Conservation (phyloP, 2,888 invertebrate species). For the Trichogramma dendrolimi region DNA sequence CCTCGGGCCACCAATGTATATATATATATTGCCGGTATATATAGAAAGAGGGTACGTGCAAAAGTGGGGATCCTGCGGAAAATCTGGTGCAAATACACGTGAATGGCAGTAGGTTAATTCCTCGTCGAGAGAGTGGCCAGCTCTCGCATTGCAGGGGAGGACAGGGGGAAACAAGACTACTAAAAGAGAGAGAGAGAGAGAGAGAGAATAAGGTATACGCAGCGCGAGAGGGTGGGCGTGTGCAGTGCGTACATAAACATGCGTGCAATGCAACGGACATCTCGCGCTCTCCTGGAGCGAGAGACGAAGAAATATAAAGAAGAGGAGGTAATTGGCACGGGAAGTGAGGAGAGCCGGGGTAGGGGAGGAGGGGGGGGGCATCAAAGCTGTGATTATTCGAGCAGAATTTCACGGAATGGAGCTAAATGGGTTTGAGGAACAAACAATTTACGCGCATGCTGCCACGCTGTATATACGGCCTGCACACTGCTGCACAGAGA, state of each 20-base stretch:
- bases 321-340: conserved; percentile 28
- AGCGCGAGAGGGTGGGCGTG: conserved; percentile 2
- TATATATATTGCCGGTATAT: too few species aligned
- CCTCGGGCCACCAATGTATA: too few species aligned
- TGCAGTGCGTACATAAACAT: background rate
- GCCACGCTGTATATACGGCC: conserved; percentile 31
- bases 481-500: too few species aligned
- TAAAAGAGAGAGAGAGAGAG: too few species aligned
- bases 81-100: conserved; percentile 11
- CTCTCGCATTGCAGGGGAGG: too few species aligned
- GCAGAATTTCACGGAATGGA: conserved; percentile 50
- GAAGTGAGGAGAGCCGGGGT: conserved; percentile 41
- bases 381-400: conserved; percentile 49
- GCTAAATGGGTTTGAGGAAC: conserved; percentile 51
- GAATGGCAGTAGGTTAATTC: conserved; percentile 4
- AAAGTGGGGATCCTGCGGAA: background rate
- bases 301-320: conserved; percentile 29
- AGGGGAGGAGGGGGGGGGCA: conserved; percentile 36
- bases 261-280: too few species aligned
- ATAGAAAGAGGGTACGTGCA: too few species aligned
- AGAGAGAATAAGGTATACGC: too few species aligned
- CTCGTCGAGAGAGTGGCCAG: background rate
- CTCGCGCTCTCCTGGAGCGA: conserved; percentile 29
- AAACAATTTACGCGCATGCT: conserved; percentile 47
- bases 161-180: too few species aligned